Base-by-base conservation (phyloP, 2,888 invertebrate genomes). In the Netelia inedita region DNA sequence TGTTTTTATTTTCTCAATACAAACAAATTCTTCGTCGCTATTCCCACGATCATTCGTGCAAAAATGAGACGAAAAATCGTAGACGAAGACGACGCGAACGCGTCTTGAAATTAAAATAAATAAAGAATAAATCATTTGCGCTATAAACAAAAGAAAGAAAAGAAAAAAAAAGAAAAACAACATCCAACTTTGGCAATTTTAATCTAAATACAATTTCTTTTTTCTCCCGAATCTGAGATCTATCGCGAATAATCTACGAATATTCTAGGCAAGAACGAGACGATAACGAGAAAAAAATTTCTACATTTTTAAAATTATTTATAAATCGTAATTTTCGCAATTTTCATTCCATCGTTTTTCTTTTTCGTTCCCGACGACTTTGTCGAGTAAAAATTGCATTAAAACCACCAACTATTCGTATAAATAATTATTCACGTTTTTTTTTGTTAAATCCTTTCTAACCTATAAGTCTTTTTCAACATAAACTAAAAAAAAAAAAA, bases 401-500 rank as follows among this genome's bases (percentile, higher is more conserved):
- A n/a, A n/a, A n/a, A n/a, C n/a, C n/a, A n/a, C n/a, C n/a, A n/a
- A n/a, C n/a, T n/a, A n/a, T n/a, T n/a, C n/a, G n/a, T n/a, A n/a
- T n/a, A n/a, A n/a, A n/a, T n/a, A n/a, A 19, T 43, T 16, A 55
- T 16, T n/a, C 19, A 8, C 55, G 55, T n/a, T 55, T 55, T 55
- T 55, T 16, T n/a, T n/a, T n/a, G n/a, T n/a, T n/a, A n/a, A n/a
- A n/a, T 6, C 3, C 3, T 16, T 16, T 19, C 8, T 55, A 55
- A 55, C 16, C 9, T 55, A 55, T 16, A 55, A 55, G 55, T 55
- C 55, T 55, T 55, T 55, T 55, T 35, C 35, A 35, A 35, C 55
- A 8, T 16, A 55, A 55, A 1, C n/a, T 16, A 55, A 55, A 16
- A n/a, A n/a, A n/a, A n/a, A n/a, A n/a, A n/a, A n/a, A n/a, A n/a